Percentiles rank a stretch among this genome's conserved stretches.
Conservation (phyloP, 2,888 invertebrate species). For the Reticulitermes lucifugus region DNA sequence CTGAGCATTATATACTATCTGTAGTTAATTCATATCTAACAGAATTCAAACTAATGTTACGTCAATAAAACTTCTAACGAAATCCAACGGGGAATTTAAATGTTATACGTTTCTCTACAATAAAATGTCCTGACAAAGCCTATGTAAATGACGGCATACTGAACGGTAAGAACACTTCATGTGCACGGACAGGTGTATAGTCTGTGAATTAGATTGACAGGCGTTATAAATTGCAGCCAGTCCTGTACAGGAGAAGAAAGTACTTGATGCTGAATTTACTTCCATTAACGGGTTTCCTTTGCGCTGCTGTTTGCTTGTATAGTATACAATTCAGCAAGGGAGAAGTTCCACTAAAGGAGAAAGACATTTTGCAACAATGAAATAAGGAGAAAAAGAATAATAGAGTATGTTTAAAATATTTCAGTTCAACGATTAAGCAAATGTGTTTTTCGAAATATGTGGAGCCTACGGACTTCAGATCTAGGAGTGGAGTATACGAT, state of each 20-base stretch:
- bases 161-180: background rate
- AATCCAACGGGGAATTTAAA: too few relatives aligned
- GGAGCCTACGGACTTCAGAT: too few relatives aligned
- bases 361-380: too few relatives aligned
- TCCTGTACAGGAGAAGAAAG: background rate
- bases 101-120: background rate
- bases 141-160: background rate
- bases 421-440: too few relatives aligned
- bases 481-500: too few relatives aligned
- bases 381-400: too few relatives aligned
- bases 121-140: background rate
- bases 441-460: too few relatives aligned
- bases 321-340: background rate
- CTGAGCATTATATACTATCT: too few relatives aligned
- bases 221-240: background rate
- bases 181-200: background rate
- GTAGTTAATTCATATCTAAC: too few relatives aligned
- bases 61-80: too few relatives aligned
- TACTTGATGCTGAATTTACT: background rate
- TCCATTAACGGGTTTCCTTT: background rate
- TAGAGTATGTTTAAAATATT: too few relatives aligned
- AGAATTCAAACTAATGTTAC: too few relatives aligned
- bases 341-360: background rate
- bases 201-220: background rate
- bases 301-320: background rate